Conservation (phyloP, 2,113 vertebrate genomes). For the Urocolius indicus region DNA sequence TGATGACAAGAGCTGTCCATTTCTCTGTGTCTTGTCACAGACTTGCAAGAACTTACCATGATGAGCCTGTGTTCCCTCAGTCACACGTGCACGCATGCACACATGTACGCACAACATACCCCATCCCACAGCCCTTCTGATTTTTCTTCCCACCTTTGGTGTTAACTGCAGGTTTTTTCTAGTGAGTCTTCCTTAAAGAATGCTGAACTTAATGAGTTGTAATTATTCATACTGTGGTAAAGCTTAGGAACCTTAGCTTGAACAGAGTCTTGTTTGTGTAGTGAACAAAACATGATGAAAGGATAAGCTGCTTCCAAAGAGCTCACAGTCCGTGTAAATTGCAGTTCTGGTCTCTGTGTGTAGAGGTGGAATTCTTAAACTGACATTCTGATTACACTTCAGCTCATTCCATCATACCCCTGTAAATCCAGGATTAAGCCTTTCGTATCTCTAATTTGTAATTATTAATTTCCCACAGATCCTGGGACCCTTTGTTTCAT, state of each 20-base stretch:
- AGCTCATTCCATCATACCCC: not conserved
- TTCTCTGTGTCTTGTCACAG: not conserved
- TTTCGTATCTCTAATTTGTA: slow-evolving; percentile 27
- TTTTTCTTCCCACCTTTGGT: not conserved
- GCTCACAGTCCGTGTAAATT: not conserved
- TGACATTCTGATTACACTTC: slow-evolving; percentile 23
- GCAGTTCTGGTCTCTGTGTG: not conserved
- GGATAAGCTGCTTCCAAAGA: slow-evolving; percentile 9
- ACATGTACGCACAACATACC: too few species aligned
- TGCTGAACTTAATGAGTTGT: not conserved
- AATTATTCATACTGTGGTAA: not conserved
- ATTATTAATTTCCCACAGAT: slow-evolving; percentile 39
- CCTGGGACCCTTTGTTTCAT: not conserved
- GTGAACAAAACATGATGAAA: not conserved
- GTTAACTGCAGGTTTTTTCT: not conserved
- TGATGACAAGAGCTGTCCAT: not conserved
- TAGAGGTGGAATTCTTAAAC: not conserved
- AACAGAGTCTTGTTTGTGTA: not conserved
- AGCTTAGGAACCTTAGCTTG: not conserved
- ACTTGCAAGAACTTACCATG: not conserved
- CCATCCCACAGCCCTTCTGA: not conserved
- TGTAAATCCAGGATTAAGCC: slow-evolving; percentile 33
- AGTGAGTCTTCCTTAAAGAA: not conserved
- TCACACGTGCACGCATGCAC: accelerated
- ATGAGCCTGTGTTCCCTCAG: not conserved